A percentile compares a stretch with the other conserved stretches of the same genome.
These are phyloP conservation scores for Microchirus variegatus DNA, from an alignment of 2,797 vertebrate genomes.

Conservation along the genomic window DNA sequence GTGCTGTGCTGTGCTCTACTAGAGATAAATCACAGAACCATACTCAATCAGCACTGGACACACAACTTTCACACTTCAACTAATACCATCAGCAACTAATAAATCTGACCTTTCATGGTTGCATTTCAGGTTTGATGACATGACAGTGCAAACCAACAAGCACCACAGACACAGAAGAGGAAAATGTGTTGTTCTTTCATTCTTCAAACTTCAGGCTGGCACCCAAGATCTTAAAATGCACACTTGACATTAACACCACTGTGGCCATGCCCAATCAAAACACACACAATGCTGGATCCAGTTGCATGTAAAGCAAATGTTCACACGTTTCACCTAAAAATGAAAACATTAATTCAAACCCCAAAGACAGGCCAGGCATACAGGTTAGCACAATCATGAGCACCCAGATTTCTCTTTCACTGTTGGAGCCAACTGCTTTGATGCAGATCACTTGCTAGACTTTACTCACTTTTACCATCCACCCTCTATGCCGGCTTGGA, in stretches of 20 bases:
- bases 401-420: constrained; percentile 76
- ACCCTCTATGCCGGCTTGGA: constrained; percentile 67
- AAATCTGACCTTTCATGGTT: constrained; percentile 27
- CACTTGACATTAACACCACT: constrained; percentile 37
- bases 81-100: constrained; percentile 16
- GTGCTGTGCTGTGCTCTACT: constrained; percentile 35
- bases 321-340: constrained; percentile 30
- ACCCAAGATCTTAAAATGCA: constrained; percentile 37
- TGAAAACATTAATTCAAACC: constrained; percentile 54
- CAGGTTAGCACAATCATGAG: constrained; percentile 57
- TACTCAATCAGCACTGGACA: constrained; percentile 16
- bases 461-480: constrained; percentile 74
- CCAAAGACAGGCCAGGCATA: constrained; percentile 66
- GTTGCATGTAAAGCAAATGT: constrained; percentile 37
- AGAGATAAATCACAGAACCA: constrained; percentile 33
- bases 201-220: constrained; percentile 32
- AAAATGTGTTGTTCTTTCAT: constrained; percentile 37
- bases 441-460: constrained; percentile 34
- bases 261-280: constrained; percentile 55
- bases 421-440: constrained; percentile 25
- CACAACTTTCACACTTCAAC: constrained; percentile 25
- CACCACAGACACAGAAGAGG: constrained; percentile 43
- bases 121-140: constrained; percentile 33
- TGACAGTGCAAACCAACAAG: constrained; percentile 46
- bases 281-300: constrained; percentile 40